Conservation (phyloP, 2,797 vertebrate species). For the Lacerta viridis region DNA sequence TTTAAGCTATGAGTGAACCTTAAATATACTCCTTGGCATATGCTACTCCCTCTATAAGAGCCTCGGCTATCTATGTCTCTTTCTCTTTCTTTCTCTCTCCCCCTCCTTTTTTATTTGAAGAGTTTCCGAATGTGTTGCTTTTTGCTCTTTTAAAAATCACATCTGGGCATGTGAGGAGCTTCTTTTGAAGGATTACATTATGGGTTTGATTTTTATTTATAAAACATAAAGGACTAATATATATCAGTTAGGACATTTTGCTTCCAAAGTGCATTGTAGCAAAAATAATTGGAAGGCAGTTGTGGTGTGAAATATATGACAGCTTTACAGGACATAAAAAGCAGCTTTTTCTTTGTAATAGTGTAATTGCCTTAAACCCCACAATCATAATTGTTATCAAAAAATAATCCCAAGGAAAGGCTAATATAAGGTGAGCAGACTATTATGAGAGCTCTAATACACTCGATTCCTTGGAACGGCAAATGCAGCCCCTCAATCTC, state of each 20-base stretch:
- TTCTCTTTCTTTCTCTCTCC: slow-evolving; percentile 69
- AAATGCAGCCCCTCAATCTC: slow-evolving; percentile 92
- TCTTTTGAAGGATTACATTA: slow-evolving; percentile 84
- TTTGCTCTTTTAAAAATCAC: slow-evolving; percentile 76
- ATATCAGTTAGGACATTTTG: slow-evolving; percentile 87
- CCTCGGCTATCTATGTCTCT: slow-evolving; percentile 52
- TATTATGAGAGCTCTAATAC: slow-evolving; percentile 90
- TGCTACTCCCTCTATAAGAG: slow-evolving; percentile 51
- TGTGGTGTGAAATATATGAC: slow-evolving; percentile 88
- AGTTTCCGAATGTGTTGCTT: slow-evolving; percentile 50
- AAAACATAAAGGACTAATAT: slow-evolving; percentile 88
- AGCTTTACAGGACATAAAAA: slow-evolving; percentile 89
- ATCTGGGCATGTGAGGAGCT: slow-evolving; percentile 78
- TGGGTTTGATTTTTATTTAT: slow-evolving; percentile 87
- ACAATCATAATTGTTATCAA: slow-evolving; percentile 91
- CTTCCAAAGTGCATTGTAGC: slow-evolving; percentile 87
- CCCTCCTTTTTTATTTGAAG: slow-evolving; percentile 54
- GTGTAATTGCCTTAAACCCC: slow-evolving; percentile 90
- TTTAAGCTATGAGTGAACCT: slow-evolving; percentile 50
- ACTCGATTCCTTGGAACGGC: slow-evolving; percentile 89
- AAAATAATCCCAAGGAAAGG: slow-evolving; percentile 94
- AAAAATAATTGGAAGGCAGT: slow-evolving; percentile 93
- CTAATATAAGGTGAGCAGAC: slow-evolving; percentile 94
- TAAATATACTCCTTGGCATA: slow-evolving; percentile 12
- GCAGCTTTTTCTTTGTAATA: slow-evolving; percentile 88